Base-by-base conservation (phyloP, 1,140 invertebrate genomes). In the Orussus abietinus region DNA sequence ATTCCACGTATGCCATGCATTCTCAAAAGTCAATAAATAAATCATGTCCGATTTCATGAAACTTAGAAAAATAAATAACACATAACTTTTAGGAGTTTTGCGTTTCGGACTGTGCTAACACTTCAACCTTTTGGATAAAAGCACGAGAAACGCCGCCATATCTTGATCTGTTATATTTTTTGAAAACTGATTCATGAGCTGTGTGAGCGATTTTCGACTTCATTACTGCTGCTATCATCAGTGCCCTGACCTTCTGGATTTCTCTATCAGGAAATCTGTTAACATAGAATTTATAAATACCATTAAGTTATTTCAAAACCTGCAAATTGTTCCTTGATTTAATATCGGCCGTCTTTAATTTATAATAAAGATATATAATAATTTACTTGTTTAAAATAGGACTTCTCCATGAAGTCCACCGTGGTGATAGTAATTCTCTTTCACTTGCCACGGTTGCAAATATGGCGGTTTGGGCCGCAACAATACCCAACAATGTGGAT, bases 81-180 rank as follows among this genome's bases (percentile, higher is more conserved):
- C n/a, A n/a, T n/a, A n/a, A n/a, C n/a, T n/a, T n/a, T n/a, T n/a
- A n/a, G n/a, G n/a, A n/a, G n/a, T n/a, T n/a, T n/a, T n/a, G n/a
- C n/a, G n/a, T n/a, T n/a, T n/a, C n/a, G n/a, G n/a, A n/a, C n/a
- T n/a, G n/a, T n/a, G n/a, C n/a, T n/a, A n/a, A n/a, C n/a, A n/a
- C n/a, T n/a, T n/a, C n/a, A 9, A 47, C 17, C 14, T 42, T 54
- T 0, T 42, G 11, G 0, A 50, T 1, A 0, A 64, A 25, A 5
- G 34, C 18, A 4, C 34, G 7, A 0, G 58, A 50, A n/a, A 63
- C 12, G 0, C 5, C 26, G 5, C 52, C 47, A 11, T 53, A 41
- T 35, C 38, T 48, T 7, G 37, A 53, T 1, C 37, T 42, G 5
- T 4, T 18, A 17, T 63, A 64, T 33, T 63, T 64, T 12, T 53